Conservation (phyloP, 2,113 vertebrate genomes). For the Alligator sinensis region DNA sequence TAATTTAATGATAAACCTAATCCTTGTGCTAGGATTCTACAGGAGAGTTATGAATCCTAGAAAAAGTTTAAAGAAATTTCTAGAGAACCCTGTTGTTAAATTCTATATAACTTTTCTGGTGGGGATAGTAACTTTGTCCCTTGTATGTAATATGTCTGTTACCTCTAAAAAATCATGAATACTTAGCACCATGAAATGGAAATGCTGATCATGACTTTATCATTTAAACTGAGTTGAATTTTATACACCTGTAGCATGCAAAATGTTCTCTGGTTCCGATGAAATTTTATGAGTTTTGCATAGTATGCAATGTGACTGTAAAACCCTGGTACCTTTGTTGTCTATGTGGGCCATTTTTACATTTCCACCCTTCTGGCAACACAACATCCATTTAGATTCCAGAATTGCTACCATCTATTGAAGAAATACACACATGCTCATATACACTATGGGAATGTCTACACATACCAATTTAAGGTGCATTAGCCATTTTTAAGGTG, state of each 20-base stretch:
- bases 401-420: not conserved
- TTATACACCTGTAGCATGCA: slow-evolving; percentile 55
- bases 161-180: not conserved
- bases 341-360: not conserved
- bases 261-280: slow-evolving; percentile 31
- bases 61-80: not conserved
- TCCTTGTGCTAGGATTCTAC: not conserved
- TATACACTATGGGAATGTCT: not conserved
- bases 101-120: not conserved
- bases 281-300: slow-evolving; percentile 21
- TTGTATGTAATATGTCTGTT: too few species aligned
- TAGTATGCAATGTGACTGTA: not conserved
- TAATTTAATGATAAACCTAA: not conserved
- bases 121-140: not conserved
- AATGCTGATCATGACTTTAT: not conserved
- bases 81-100: not conserved
- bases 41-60: not conserved
- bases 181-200: not conserved
- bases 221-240: slow-evolving; percentile 39
- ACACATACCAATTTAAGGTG: too few species aligned
- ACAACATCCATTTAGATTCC: not conserved
- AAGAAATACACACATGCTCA: not conserved
- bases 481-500: too few species aligned
- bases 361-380: not conserved
- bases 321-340: not conserved